phyloP scores from a whole-genome alignment of 2,113 vertebrate species.

The Laterallus jamaicensis region DNA sequence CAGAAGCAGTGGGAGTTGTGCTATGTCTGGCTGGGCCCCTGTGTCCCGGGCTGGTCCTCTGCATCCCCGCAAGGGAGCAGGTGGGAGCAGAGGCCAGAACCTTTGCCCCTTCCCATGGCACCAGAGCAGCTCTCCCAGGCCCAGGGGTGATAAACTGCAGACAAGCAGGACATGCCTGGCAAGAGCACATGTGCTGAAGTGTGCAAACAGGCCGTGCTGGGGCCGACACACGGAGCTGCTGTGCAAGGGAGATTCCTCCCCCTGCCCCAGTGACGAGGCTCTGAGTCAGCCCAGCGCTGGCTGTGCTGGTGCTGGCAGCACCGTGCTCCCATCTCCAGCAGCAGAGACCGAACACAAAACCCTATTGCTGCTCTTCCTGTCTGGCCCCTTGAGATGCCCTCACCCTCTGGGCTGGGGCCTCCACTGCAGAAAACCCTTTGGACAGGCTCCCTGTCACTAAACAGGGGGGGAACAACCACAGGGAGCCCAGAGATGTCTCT shows the following conservation, averaged over 20 bases:
- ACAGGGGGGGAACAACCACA: not conserved
- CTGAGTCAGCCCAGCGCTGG: not conserved
- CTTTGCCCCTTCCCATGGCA: not conserved
- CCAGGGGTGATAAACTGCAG: not conserved
- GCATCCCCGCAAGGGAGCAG: rapidly evolving
- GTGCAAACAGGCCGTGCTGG: not conserved
- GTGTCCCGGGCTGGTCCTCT: not conserved
- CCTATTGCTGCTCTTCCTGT: not conserved
- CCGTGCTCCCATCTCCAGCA: rapidly evolving
- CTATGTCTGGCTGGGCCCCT: rapidly evolving
- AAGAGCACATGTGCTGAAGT: not conserved
- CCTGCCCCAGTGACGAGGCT: not conserved
- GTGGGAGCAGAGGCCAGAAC: not conserved
- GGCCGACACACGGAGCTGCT: not conserved
- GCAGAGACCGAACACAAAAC: not conserved
- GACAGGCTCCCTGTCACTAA: not conserved
- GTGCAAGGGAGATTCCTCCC: not conserved
- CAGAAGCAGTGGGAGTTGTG: not conserved
- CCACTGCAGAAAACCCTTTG: not conserved
- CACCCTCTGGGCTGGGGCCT: rapidly evolving
- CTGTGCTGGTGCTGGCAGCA: not conserved
- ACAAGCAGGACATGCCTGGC: not conserved
- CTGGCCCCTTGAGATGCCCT: not conserved
- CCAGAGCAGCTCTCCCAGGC: not conserved
- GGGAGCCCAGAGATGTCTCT: not conserved